Evolutionary conservation across 2,113 vertebrate genomes (phyloP).

Genomic region (Naja naja): DNA sequence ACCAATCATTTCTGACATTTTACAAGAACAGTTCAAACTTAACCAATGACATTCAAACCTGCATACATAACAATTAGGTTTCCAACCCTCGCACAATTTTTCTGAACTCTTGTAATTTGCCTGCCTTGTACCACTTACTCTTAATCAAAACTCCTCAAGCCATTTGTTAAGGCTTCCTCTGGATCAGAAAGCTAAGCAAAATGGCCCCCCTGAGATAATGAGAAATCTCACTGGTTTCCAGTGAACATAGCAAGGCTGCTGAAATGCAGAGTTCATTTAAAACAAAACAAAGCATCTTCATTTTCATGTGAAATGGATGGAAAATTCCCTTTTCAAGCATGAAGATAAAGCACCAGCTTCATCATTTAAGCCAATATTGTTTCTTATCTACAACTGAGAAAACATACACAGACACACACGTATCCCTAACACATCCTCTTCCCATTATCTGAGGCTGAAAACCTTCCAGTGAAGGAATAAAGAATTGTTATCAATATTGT

Average conservation of each 20-base stretch:
- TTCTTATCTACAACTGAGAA: not conserved
- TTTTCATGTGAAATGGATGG: not conserved
- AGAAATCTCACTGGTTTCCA: constrained; percentile 35
- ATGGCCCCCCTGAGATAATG: not conserved
- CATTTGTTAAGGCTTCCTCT: constrained; percentile 17
- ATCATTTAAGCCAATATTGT: fast-evolving
- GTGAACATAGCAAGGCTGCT: constrained; percentile 15
- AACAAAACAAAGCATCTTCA: not conserved
- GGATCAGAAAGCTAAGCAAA: constrained; percentile 32
- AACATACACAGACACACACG: not conserved
- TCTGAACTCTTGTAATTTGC: constrained; percentile 16
- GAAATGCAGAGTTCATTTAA: constrained; percentile 2
- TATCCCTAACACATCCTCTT: not conserved
- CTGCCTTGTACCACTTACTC: constrained; percentile 22
- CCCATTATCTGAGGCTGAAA: not conserved
- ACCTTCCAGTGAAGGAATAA: not conserved
- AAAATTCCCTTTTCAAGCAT: not conserved
- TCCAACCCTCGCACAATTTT: constrained; percentile 25
- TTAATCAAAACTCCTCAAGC: constrained; percentile 42
- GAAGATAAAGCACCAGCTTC: not conserved
- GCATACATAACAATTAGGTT: no score
- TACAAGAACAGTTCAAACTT: no score
- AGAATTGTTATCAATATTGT: not conserved
- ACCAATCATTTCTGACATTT: no score
- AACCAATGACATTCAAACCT: no score